phyloP scores from a whole-genome alignment of 1,140 invertebrate genomes.

The Magallana gigas region DNA sequence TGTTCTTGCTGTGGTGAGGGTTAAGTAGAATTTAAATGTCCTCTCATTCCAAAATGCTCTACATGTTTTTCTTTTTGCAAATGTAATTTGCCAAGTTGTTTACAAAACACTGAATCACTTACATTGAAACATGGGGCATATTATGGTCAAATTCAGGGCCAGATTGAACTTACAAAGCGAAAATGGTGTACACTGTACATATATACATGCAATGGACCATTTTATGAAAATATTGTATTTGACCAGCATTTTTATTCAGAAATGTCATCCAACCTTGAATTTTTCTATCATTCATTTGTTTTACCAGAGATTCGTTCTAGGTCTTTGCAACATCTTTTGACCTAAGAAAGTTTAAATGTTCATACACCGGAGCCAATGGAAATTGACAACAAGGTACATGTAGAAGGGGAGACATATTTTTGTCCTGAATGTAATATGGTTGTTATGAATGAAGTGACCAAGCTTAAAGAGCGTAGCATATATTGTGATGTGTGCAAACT shows the following conservation, averaged over 20 bases:
- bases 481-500: too few species aligned
- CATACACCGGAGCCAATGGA: background rate
- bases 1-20: conserved; percentile 54
- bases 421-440: too few species aligned
- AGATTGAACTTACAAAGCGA: conserved; percentile 42
- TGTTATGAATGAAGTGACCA: too few species aligned
- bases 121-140: conserved; percentile 27
- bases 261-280: too few species aligned
- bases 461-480: too few species aligned
- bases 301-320: too few species aligned
- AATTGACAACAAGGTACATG: too few species aligned
- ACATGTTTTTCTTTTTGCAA: conserved; percentile 35
- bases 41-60: conserved; percentile 42
- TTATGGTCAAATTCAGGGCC: conserved; percentile 52
- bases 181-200: conserved; percentile 47
- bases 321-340: too few species aligned
- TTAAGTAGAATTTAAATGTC: conserved; percentile 49
- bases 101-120: background rate
- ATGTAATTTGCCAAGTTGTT: conserved; percentile 38
- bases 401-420: too few species aligned
- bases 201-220: conserved; percentile 45
- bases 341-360: background rate
- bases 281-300: too few species aligned
- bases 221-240: conserved; percentile 16
- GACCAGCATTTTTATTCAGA: conserved; percentile 12